Base-by-base conservation (phyloP, 1,140 invertebrate species). In the Zaprionus capensis region DNA sequence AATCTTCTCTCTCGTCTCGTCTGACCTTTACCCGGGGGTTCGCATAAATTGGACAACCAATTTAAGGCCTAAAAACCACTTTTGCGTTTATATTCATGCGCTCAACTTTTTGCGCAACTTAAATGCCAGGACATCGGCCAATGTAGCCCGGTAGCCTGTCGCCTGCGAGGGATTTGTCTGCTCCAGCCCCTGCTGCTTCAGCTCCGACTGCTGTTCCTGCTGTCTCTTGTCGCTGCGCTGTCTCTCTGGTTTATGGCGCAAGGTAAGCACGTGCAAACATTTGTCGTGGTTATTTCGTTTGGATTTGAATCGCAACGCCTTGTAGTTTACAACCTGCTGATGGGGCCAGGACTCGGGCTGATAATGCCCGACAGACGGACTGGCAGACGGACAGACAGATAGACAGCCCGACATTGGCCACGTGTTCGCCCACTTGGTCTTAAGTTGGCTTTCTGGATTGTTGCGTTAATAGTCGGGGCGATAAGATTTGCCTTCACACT, bases 41-140 rank as follows among this genome's bases (percentile, higher is more conserved):
- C 71, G 79, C 73, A 90, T 90, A 90, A 90, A 90, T 90, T 90
- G 85, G 81, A 82, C 81, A 90, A 82, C 85, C 85, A 90, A 90
- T 90, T 90, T 90, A 85, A 90, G 84, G 85, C 85, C 85, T 82
- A 90, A 90, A 88, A 85, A 90, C 85, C 85, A 90, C 85, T 90
- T 90, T 81, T 82, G 72, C 84, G 78, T 78, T 90, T 90, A 90
- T 90, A 90, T 84, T 83, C 81, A 66, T 80, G 63, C 67, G 81
- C 84, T 81, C 67, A 84, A 69, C 76, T 79, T 64, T 46, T 57
- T 71, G 74, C 53, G 28, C 49, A 76, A 76, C 78, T 84, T 90
- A 84, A 88, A 84, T 67, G 84, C 77, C 70, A 82, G 72, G 51
- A 77, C 73, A 77, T 53, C 68, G 56, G 67, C 61, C 59, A 76